Evolutionary conservation across 2,113 vertebrate genomes (phyloP).

Genomic region (Cranoglanis bouderius): DNA sequence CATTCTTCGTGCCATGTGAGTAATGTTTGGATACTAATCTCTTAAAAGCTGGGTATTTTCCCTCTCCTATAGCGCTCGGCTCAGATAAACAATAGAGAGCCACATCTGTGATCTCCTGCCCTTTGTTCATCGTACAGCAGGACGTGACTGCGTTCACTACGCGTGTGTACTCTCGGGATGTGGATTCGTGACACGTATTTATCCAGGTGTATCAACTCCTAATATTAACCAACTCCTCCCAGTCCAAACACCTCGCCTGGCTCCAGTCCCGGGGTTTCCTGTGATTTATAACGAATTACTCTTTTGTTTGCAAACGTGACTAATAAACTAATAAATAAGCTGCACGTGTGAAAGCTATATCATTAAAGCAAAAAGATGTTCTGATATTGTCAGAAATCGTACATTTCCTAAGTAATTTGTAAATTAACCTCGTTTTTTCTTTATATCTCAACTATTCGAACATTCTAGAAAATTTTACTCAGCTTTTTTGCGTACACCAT

Average conservation of each 20-base stretch:
- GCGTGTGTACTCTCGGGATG: background rate
- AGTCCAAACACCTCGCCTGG: background rate
- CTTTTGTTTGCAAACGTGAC: background rate
- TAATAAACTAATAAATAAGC: background rate
- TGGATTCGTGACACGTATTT: background rate
- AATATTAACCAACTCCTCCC: conserved; percentile 22
- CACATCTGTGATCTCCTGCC: conserved; percentile 6
- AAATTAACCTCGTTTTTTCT: background rate
- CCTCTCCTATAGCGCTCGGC: background rate
- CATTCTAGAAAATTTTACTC: background rate
- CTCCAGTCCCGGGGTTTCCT: background rate
- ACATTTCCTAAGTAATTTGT: background rate
- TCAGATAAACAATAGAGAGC: background rate
- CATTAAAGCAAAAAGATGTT: background rate
- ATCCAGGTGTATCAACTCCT: background rate
- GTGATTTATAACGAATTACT: background rate
- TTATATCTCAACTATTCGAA: background rate
- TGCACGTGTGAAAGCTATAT: background rate
- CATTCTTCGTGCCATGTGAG: conserved; percentile 10
- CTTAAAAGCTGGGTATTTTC: conserved; percentile 22
- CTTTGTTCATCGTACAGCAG: conserved; percentile 18
- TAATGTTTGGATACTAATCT: conserved; percentile 39
- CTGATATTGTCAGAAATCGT: background rate
- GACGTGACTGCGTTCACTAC: background rate
- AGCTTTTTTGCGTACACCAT: background rate